Evolutionary conservation across 2,888 invertebrate genomes (phyloP).

Genomic region (Hylaea fasciaria): DNA sequence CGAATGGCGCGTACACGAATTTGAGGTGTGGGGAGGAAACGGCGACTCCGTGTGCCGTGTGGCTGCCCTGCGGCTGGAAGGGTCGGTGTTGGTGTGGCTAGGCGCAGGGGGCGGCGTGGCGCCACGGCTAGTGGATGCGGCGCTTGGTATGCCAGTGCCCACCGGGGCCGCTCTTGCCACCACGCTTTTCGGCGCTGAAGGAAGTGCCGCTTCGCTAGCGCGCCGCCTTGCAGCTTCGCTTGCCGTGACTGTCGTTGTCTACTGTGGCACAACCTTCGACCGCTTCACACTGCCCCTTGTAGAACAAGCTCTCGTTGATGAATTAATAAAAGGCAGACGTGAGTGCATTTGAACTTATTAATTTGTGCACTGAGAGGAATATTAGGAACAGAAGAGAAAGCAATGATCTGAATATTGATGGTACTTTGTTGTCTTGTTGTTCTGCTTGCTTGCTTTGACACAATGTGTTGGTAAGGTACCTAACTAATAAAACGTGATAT

Average conservation of each 20-base stretch:
- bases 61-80: constrained; percentile 53
- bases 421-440: too few relatives aligned
- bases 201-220: constrained; percentile 52
- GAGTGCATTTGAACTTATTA: background rate
- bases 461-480: too few relatives aligned
- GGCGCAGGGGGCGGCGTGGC: constrained; percentile 44
- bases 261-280: constrained; percentile 49
- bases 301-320: constrained; percentile 49
- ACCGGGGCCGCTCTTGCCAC: constrained; percentile 34
- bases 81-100: constrained; percentile 68
- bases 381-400: too few relatives aligned
- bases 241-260: constrained; percentile 54
- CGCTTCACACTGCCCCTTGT: constrained; percentile 53
- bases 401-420: too few relatives aligned
- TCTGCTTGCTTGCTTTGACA: too few relatives aligned
- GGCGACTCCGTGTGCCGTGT: constrained; percentile 36
- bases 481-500: too few relatives aligned
- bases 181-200: constrained; percentile 50
- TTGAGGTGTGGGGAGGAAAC: constrained; percentile 28
- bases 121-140: constrained; percentile 37
- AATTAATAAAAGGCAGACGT: constrained; percentile 17
- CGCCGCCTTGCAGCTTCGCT: constrained; percentile 44
- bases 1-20: constrained; percentile 57
- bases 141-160: constrained; percentile 27
- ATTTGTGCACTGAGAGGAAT: too few relatives aligned